Conservation (phyloP, 2,888 invertebrate species). For the Liodrosophila aerea region DNA sequence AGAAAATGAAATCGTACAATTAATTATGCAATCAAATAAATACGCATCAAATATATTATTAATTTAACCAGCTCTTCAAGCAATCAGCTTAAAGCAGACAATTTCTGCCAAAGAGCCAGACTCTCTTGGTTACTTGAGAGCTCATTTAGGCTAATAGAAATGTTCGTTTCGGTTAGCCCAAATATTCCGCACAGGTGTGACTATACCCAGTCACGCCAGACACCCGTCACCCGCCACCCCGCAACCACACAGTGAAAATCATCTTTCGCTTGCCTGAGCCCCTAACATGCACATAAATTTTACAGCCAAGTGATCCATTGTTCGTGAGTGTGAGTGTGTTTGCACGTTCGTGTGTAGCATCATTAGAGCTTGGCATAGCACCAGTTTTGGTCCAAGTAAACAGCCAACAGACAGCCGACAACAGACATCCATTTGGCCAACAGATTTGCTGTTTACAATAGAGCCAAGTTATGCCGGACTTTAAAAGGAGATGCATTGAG, state of each 20-base stretch:
- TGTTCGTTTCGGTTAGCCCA: constrained; percentile 14
- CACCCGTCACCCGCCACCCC: constrained; percentile 6
- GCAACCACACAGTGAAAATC: constrained; percentile 34
- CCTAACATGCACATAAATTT: constrained; percentile 63
- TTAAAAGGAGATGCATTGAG: constrained; percentile 5
- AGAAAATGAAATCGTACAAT: too few relatives aligned
- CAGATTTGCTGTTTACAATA: constrained; percentile 30
- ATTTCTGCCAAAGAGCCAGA: too few relatives aligned
- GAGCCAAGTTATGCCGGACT: constrained; percentile 7
- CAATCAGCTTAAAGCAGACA: too few relatives aligned
- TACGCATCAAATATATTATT: too few relatives aligned
- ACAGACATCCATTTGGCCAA: too few relatives aligned
- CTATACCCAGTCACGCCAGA: constrained; percentile 19
- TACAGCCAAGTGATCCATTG: constrained; percentile 61
- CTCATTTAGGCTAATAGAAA: constrained; percentile 28
- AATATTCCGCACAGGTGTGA: constrained; percentile 27
- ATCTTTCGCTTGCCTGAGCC: constrained; percentile 47
- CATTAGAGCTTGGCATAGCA: constrained; percentile 15
- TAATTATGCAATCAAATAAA: too few relatives aligned
- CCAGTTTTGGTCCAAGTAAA: constrained; percentile 24
- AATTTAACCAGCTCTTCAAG: too few relatives aligned
- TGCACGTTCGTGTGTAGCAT: constrained; percentile 8
- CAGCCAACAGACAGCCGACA: constrained; percentile 14
- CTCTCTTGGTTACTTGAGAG: not conserved
- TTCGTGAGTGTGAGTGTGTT: constrained; percentile 13